Evolutionary conservation across 2,113 vertebrate species (phyloP).

Genomic region (Rhinogobius similis): DNA sequence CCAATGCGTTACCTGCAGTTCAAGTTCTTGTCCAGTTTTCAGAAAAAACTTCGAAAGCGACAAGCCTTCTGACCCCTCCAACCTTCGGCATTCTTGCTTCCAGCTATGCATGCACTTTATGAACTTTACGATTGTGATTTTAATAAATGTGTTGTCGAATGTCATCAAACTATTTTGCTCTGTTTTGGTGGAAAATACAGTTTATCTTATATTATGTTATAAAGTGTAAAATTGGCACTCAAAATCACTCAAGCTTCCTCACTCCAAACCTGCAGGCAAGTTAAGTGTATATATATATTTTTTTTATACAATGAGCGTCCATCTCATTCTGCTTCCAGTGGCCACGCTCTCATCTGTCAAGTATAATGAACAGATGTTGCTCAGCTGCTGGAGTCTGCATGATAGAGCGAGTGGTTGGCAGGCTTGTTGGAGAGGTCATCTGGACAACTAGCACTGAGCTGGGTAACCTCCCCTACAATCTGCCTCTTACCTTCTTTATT

Average conservation of each 20-base stretch:
- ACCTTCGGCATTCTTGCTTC: neutral
- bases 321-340: slow-evolving; percentile 39
- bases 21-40: too few species aligned
- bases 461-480: slow-evolving; percentile 50
- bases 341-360: slow-evolving; percentile 75
- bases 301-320: slow-evolving; percentile 9
- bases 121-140: too few species aligned
- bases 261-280: neutral
- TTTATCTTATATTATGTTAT: neutral
- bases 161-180: too few species aligned
- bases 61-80: neutral
- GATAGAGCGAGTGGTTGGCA: slow-evolving; percentile 74
- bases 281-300: neutral
- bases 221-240: neutral
- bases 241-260: neutral
- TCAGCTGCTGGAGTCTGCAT: slow-evolving; percentile 75
- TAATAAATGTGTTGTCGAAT: too few species aligned
- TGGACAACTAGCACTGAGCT: slow-evolving; percentile 58
- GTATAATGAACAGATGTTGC: slow-evolving; percentile 83
- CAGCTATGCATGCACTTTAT: too few species aligned
- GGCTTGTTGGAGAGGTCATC: slow-evolving; percentile 66
- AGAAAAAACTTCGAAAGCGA: neutral
- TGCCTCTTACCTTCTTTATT: slow-evolving; percentile 53
- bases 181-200: neutral
- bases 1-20: too few species aligned